A percentile compares a stretch with the other conserved stretches of the same genome.
phyloP scores from a whole-genome alignment of 1,140 invertebrate genomes.

The Caligus rogercresseyi region DNA sequence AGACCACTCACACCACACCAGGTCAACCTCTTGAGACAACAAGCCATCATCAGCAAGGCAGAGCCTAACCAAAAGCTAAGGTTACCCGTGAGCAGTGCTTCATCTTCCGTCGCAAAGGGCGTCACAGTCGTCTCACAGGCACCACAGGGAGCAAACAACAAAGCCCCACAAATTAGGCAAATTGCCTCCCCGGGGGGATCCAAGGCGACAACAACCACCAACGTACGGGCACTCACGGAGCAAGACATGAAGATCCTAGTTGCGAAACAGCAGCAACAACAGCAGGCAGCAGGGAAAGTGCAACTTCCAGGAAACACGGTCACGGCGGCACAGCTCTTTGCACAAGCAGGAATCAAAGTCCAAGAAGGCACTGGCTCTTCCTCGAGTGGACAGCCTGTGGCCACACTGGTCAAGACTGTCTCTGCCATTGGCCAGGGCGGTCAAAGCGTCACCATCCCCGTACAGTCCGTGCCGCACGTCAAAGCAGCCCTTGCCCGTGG shows the following conservation, averaged over 20 bases:
- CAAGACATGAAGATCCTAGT: constrained; percentile 49
- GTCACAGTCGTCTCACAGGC: constrained; percentile 17
- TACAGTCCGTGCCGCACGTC: constrained; percentile 24
- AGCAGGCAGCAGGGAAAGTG: constrained; percentile 31
- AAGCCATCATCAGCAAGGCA: not conserved
- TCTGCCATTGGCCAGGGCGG: constrained; percentile 30
- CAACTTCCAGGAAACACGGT: constrained; percentile 32
- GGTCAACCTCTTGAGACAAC: not conserved
- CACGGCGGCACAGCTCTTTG: constrained; percentile 24
- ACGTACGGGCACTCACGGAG: constrained; percentile 38
- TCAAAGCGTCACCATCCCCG: constrained; percentile 31
- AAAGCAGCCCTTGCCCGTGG: not conserved
- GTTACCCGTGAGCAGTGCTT: constrained; percentile 21
- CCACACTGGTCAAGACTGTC: constrained; percentile 39
- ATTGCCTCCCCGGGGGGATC: constrained; percentile 17
- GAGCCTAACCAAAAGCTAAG: constrained; percentile 21
- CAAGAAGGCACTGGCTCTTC: constrained; percentile 23
- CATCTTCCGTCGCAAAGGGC: constrained; percentile 22
- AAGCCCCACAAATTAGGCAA: constrained; percentile 16
- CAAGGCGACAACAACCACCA: constrained; percentile 29
- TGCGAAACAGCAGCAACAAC: constrained; percentile 42
- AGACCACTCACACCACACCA: not conserved
- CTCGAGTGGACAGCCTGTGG: constrained; percentile 24
- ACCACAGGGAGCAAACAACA: constrained; percentile 18
- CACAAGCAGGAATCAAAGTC: constrained; percentile 22